phyloP scores from a whole-genome alignment of 2,797 vertebrate genomes.

The Lepilemur ruficaudatus region DNA sequence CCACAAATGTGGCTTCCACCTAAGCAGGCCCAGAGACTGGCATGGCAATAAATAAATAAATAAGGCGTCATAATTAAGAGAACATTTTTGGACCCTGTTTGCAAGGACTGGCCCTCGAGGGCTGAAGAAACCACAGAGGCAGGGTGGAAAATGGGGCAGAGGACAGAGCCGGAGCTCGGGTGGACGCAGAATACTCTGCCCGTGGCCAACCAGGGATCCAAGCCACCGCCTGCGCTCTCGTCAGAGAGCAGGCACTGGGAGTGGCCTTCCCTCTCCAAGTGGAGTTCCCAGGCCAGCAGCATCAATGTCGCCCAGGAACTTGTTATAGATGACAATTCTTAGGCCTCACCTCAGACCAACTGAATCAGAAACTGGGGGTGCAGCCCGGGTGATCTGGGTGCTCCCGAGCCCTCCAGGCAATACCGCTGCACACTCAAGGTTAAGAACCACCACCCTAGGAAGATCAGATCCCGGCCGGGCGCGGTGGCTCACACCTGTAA shows the following conservation, averaged over 20 bases:
- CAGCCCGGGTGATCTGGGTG: neutral
- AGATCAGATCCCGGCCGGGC: neutral
- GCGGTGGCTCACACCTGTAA: no score
- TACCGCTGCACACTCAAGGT: neutral
- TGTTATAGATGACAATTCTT: neutral
- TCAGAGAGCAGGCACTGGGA: neutral
- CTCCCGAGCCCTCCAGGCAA: neutral
- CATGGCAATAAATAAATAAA: neutral
- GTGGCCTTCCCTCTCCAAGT: neutral
- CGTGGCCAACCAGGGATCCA: no score
- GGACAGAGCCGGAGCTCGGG: rapidly evolving
- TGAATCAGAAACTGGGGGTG: neutral
- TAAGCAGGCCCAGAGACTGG: neutral
- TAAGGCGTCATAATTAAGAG: constrained; percentile 9
- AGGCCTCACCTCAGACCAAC: neutral
- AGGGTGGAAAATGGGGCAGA: neutral
- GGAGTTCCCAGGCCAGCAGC: neutral
- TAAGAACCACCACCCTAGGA: neutral
- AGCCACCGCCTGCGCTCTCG: rapidly evolving
- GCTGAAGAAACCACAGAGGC: neutral
- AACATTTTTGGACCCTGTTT: neutral
- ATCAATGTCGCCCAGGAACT: neutral
- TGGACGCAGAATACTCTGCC: neutral
- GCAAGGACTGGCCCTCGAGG: neutral
- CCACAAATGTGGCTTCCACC: constrained; percentile 45